Conservation (phyloP, 2,113 vertebrate genomes). For the Chrysochloris asiatica region DNA sequence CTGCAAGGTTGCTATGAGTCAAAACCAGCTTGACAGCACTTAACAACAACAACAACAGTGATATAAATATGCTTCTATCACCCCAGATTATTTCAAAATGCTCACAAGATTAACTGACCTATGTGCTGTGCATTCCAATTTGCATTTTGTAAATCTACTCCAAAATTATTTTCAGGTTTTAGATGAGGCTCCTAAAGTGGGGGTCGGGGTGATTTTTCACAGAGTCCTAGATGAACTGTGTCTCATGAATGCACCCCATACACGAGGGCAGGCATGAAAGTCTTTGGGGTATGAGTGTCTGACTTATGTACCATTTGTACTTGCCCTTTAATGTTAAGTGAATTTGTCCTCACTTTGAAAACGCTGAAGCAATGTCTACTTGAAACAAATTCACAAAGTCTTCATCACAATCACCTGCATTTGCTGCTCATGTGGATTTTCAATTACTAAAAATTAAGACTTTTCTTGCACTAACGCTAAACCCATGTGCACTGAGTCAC, state of each 20-base stretch:
- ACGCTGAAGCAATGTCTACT: background rate
- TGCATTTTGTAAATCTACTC: slow-evolving; percentile 34
- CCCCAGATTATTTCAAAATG: slow-evolving; percentile 50
- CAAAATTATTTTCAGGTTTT: slow-evolving; percentile 49
- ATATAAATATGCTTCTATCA: slow-evolving; percentile 60
- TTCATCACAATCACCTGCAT: background rate
- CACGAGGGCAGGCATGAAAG: background rate
- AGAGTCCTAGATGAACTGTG: background rate
- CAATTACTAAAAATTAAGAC: background rate
- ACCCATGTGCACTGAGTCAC: too few relatives aligned
- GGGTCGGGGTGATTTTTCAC: background rate
- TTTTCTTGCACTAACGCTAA: too few relatives aligned
- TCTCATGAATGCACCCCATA: background rate
- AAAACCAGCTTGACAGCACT: too few relatives aligned
- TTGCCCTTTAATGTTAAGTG: background rate
- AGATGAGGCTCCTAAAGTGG: background rate
- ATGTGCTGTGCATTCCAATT: slow-evolving; percentile 28
- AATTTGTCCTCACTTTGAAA: background rate
- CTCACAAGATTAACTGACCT: slow-evolving; percentile 44
- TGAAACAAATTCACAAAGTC: background rate
- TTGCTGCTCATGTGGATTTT: background rate
- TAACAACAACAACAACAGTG: slow-evolving; percentile 49
- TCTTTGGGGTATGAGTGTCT: background rate
- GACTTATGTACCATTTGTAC: background rate
- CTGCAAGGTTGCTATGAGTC: too few relatives aligned